Evolutionary conservation across 2,888 invertebrate genomes (phyloP).

Genomic region (Oscheius myriophilus): DNA sequence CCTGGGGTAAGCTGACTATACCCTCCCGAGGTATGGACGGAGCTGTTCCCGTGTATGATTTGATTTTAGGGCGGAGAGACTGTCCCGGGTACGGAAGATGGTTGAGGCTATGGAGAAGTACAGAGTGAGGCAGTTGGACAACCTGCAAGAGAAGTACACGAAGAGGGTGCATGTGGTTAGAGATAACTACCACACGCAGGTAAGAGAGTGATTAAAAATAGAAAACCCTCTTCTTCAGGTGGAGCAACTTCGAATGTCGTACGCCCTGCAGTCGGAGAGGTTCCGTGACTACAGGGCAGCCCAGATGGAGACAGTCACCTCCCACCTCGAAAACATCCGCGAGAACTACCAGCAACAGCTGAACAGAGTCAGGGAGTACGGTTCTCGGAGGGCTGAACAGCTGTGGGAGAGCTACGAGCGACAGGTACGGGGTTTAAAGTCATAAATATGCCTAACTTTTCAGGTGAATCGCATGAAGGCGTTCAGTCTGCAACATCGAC

Average conservation of each 20-base stretch:
- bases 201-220: not conserved
- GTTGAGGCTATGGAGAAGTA: conserved; percentile 70
- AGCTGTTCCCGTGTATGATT: too few species aligned
- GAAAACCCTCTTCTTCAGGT: conserved; percentile 36
- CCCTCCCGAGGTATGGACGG: too few species aligned
- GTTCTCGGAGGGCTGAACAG: conserved; percentile 82
- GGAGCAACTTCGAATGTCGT: conserved; percentile 64
- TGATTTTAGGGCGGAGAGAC: conserved; percentile 55
- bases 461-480: conserved; percentile 67
- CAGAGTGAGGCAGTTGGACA: conserved; percentile 65
- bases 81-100: conserved; percentile 67
- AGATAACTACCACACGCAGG: conserved; percentile 68
- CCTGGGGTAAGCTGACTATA: too few species aligned
- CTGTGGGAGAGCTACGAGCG: conserved; percentile 90
- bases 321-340: conserved; percentile 64
- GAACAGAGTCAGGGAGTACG: conserved; percentile 53
- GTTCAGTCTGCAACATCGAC: conserved; percentile 69
- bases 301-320: conserved; percentile 63
- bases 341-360: conserved; percentile 46
- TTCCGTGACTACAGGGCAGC: conserved; percentile 68
- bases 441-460: conserved; percentile 2
- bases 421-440: conserved; percentile 77
- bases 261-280: conserved; percentile 60
- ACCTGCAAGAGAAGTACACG: conserved; percentile 67
- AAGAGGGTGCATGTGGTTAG: conserved; percentile 54